Percentiles rank a stretch among this genome's conserved stretches.
These are phyloP conservation scores for Coturnix japonica DNA, from an alignment of 2,113 vertebrate species.

Conservation along the genomic window DNA sequence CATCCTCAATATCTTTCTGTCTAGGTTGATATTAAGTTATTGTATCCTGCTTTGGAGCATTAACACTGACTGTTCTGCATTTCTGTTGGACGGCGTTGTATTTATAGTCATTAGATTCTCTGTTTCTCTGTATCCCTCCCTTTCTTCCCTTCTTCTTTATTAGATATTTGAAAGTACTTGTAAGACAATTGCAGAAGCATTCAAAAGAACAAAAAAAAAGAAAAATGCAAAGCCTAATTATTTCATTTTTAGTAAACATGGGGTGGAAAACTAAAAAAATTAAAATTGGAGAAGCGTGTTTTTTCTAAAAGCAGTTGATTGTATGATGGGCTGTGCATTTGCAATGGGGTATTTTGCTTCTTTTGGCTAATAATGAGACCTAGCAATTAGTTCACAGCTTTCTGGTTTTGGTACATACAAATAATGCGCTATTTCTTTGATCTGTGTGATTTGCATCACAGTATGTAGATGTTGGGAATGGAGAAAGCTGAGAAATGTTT, in stretches of 20 bases:
- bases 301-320: not conserved
- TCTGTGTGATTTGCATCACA: not conserved
- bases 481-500: not conserved
- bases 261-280: not conserved
- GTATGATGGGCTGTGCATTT: not conserved
- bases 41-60: accelerated
- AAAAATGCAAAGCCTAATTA: not conserved
- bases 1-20: not conserved
- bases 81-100: not conserved
- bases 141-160: not conserved
- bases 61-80: not conserved
- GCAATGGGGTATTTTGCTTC: not conserved
- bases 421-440: not conserved
- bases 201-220: not conserved
- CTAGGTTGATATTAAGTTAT: not conserved
- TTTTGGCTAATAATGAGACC: not conserved
- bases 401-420: not conserved
- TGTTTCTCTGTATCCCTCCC: not conserved
- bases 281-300: not conserved
- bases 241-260: not conserved
- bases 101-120: not conserved
- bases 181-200: not conserved
- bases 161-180: not conserved
- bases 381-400: not conserved
- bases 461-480: not conserved